Percentiles rank a stretch among this genome's conserved stretches.
Conservation (phyloP, 1,140 invertebrate genomes). For the Drosophila kikkawai region DNA sequence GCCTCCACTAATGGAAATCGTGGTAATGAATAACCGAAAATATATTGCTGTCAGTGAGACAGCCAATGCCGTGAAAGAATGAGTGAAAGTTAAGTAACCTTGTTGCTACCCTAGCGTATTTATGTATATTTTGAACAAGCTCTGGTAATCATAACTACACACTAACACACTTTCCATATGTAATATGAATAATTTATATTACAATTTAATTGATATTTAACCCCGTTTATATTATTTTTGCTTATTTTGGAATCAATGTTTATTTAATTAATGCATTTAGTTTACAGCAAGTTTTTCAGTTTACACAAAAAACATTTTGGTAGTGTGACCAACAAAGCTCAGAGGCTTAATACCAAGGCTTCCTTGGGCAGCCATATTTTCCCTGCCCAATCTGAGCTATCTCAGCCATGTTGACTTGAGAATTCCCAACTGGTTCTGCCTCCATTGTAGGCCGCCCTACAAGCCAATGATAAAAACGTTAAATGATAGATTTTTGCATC, state of each 20-base stretch:
- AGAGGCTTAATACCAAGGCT: background rate
- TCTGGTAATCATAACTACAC: background rate
- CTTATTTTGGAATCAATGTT: background rate
- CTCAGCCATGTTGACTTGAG: background rate
- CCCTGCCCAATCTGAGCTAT: background rate
- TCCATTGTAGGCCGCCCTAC: too few species aligned
- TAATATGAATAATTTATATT: background rate
- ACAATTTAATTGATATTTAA: background rate
- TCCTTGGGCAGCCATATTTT: background rate
- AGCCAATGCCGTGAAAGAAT: slow-evolving; percentile 23
- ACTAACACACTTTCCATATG: background rate
- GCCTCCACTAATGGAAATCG: slow-evolving; percentile 47
- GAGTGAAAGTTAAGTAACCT: background rate
- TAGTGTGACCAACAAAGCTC: background rate
- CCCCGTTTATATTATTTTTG: background rate
- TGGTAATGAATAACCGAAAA: slow-evolving; percentile 49
- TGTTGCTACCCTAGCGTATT: background rate
- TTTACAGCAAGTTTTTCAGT: background rate
- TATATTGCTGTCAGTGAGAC: slow-evolving; percentile 55
- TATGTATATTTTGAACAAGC: background rate
- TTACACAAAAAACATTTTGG: too few species aligned
- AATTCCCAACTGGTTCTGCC: background rate
- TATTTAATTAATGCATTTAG: background rate
- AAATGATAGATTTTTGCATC: too few species aligned
- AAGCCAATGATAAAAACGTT: background rate